These are phyloP conservation scores for Anthonomus grandis DNA, from an alignment of 1,140 invertebrate species.

Conservation along the genomic window DNA sequence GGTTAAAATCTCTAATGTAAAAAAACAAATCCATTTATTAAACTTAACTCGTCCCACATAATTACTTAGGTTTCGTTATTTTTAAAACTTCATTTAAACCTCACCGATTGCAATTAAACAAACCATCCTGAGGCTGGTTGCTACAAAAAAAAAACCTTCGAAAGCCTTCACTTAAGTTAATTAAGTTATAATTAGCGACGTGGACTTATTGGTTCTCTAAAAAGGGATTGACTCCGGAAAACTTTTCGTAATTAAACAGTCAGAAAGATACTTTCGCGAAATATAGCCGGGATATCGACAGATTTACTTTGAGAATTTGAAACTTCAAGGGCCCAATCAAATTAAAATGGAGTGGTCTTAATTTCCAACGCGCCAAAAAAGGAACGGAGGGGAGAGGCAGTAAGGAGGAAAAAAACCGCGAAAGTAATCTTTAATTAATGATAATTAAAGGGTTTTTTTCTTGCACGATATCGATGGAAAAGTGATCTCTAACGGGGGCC, in stretches of 20 bases:
- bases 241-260: conserved; percentile 26
- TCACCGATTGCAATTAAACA: no score
- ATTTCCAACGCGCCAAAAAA: conserved; percentile 16
- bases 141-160: conserved; percentile 1
- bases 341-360: conserved; percentile 24
- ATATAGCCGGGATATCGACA: conserved; percentile 24
- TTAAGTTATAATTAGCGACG: conserved; percentile 24
- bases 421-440: conserved; percentile 23
- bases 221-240: conserved; percentile 20
- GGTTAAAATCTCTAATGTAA: no score
- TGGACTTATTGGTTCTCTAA: conserved; percentile 24
- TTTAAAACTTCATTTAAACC: no score
- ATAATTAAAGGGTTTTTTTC: conserved; percentile 19
- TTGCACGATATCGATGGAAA: conserved; percentile 12
- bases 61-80: no score
- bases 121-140: not conserved
- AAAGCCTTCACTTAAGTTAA: conserved; percentile 22
- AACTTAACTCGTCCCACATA: no score
- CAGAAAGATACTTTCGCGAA: conserved; percentile 24
- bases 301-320: conserved; percentile 23
- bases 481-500: not conserved
- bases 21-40: no score
- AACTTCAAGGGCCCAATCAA: conserved; percentile 20
- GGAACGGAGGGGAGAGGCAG: conserved; percentile 12
- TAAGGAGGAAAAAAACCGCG: conserved; percentile 16